phyloP scores from a whole-genome alignment of 2,888 invertebrate species.

The Tinea trinotella region DNA sequence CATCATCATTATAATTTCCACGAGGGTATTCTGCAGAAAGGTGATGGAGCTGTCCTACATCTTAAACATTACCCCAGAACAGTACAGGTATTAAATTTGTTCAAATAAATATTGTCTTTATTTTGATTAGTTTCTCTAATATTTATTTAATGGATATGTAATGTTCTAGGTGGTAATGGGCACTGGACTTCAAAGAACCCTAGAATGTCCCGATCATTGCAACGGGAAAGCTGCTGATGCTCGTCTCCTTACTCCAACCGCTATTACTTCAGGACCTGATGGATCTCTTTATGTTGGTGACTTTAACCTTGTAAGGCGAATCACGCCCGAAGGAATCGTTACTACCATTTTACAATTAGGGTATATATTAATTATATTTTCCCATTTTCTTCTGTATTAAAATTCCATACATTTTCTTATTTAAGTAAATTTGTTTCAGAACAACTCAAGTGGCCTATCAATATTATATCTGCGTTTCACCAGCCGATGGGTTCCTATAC shows the following conservation, averaged over 20 bases:
- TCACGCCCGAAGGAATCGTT: conserved; percentile 91
- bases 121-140: background rate
- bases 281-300: conserved; percentile 98
- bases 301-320: conserved; percentile 93
- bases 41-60: conserved; percentile 95
- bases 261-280: conserved; percentile 94
- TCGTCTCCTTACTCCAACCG: conserved; percentile 91
- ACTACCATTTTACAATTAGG: conserved; percentile 90
- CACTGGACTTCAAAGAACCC: conserved; percentile 87
- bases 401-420: background rate
- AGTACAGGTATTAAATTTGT: conserved; percentile 77
- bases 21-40: conserved; percentile 97
- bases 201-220: conserved; percentile 90
- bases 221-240: conserved; percentile 90
- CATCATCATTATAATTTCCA: conserved; percentile 99
- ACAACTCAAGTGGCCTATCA: conserved; percentile 97
- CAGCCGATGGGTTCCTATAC: conserved; percentile 95
- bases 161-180: conserved; percentile 89
- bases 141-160: background rate
- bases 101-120: conserved; percentile 7
- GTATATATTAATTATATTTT: conserved; percentile 51
- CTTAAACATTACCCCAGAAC: conserved; percentile 93
- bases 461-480: conserved; percentile 96
- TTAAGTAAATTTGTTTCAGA: conserved; percentile 66
- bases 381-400: background rate